These are phyloP conservation scores for Speoplatyrhinus poulsoni DNA, from an alignment of 2,113 vertebrate genomes.

Conservation along the genomic window DNA sequence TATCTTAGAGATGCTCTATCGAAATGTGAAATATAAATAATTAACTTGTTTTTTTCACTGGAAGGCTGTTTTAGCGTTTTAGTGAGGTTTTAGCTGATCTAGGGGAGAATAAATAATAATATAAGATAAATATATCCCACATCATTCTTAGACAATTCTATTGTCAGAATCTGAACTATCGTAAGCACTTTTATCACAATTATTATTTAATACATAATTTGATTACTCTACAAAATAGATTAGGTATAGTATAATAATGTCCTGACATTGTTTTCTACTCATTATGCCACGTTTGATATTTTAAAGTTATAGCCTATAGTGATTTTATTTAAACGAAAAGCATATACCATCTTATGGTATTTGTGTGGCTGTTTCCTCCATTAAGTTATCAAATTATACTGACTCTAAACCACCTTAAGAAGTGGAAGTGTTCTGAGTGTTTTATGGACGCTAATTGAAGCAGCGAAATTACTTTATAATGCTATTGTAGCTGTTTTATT, in stretches of 20 bases:
- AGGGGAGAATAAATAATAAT: no score
- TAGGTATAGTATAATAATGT: not conserved
- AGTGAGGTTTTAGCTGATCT: no score
- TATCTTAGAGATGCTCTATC: not conserved
- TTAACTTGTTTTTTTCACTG: no score
- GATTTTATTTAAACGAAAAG: conserved; percentile 66
- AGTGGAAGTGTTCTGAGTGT: conserved; percentile 62
- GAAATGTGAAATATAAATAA: no score
- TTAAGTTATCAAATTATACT: conserved; percentile 53
- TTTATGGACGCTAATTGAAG: conserved; percentile 79
- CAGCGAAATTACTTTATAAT: conserved; percentile 78
- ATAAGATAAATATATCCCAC: no score
- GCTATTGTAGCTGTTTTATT: conserved; percentile 63
- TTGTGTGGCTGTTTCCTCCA: conserved; percentile 45
- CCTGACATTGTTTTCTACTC: no score
- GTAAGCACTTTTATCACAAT: no score
- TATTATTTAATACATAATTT: no score
- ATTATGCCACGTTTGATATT: conserved; percentile 47
- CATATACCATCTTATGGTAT: conserved; percentile 64
- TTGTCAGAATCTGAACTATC: no score
- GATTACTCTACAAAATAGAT: not conserved
- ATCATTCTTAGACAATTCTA: no score
- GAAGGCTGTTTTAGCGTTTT: no score
- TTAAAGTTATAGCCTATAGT: conserved; percentile 55
- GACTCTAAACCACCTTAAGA: conserved; percentile 60